These are phyloP conservation scores for Cremastobaeus sp. DNA, from an alignment of 2,888 invertebrate genomes.

Conservation along the genomic window DNA sequence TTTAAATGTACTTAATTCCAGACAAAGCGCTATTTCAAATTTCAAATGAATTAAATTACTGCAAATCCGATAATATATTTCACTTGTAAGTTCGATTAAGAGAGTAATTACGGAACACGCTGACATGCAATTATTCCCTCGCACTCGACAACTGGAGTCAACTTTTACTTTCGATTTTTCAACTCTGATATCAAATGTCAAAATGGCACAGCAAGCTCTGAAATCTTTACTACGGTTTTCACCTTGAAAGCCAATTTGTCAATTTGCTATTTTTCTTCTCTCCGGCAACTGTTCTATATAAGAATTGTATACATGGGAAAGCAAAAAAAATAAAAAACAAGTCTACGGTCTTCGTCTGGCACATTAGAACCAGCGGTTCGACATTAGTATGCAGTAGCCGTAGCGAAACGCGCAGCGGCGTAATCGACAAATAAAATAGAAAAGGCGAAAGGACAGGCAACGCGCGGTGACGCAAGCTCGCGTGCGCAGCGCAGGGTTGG, in stretches of 20 bases:
- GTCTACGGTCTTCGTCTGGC: no score
- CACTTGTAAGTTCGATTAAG: no score
- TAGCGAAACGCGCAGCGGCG: constrained; percentile 17
- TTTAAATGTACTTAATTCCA: neutral
- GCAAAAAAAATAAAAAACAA: no score
- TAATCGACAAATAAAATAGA: constrained; percentile 20
- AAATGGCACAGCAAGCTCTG: no score
- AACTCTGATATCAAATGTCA: constrained; percentile 10
- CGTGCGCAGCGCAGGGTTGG: constrained; percentile 16
- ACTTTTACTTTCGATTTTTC: constrained; percentile 5
- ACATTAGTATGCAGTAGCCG: neutral
- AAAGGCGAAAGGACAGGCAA: constrained; percentile 40
- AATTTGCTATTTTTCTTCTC: no score
- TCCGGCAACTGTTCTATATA: no score
- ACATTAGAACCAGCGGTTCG: neutral
- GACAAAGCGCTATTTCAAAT: neutral
- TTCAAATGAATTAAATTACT: neutral
- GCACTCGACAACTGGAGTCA: neutral
- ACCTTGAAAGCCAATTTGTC: no score
- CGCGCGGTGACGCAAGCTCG: constrained; percentile 43
- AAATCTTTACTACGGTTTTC: no score
- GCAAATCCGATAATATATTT: no score
- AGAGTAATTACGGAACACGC: no score
- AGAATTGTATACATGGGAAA: no score
- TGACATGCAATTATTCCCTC: neutral